Evolutionary conservation across 1,140 invertebrate species (phyloP).

Genomic region (Diachasmimorpha longicaudata): DNA sequence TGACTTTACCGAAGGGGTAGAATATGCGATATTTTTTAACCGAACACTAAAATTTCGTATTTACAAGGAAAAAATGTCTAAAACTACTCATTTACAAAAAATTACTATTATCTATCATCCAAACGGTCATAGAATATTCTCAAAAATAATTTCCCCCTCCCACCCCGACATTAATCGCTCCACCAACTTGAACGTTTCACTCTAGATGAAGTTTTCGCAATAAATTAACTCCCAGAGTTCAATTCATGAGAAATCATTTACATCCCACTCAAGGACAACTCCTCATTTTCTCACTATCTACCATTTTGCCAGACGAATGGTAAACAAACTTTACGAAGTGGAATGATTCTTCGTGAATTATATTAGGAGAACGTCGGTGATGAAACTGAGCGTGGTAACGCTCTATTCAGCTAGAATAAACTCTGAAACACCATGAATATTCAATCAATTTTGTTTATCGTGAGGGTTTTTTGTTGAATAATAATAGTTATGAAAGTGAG

Average conservation of each 20-base stretch:
- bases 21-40: too few species aligned
- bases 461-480: background rate
- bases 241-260: background rate
- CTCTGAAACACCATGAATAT: background rate
- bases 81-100: too few species aligned
- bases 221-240: background rate
- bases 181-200: background rate
- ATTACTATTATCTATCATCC: too few species aligned
- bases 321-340: slow-evolving; percentile 1
- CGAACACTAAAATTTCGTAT: too few species aligned
- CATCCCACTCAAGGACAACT: background rate
- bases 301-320: background rate
- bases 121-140: background rate
- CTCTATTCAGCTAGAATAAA: background rate
- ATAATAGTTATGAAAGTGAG: background rate
- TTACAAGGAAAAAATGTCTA: too few species aligned
- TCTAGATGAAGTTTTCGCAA: background rate
- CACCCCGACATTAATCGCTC: background rate
- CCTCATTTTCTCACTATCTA: background rate
- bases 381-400: background rate
- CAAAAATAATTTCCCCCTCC: background rate
- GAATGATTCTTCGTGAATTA: background rate
- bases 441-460: background rate
- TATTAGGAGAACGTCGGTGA: background rate
- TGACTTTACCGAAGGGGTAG: too few species aligned